These are phyloP conservation scores for Sesamia inferens DNA, from an alignment of 2,888 invertebrate species.

Conservation along the genomic window DNA sequence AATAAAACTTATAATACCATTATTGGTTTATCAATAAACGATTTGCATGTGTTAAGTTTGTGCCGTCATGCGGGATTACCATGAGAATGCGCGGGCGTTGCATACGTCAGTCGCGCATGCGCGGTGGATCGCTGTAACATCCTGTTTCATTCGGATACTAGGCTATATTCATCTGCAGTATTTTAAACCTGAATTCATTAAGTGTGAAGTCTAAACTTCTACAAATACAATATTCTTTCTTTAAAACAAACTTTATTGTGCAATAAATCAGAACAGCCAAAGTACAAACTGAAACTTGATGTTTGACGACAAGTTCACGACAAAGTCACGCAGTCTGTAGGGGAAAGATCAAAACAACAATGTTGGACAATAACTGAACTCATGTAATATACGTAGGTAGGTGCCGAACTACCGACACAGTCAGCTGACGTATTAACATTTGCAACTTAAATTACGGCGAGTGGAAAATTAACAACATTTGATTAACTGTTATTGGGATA, in stretches of 20 bases:
- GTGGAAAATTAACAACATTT: constrained; percentile 15
- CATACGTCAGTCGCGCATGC: constrained; percentile 39
- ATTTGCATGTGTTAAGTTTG: constrained; percentile 87
- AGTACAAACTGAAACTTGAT: background rate
- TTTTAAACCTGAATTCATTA: background rate
- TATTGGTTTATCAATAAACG: constrained; percentile 87
- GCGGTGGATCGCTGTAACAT: background rate
- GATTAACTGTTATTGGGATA: constrained; percentile 8
- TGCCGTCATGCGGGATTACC: constrained; percentile 78
- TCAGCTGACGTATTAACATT: constrained; percentile 43
- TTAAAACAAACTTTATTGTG: background rate
- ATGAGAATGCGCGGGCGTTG: constrained; percentile 79
- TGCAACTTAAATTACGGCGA: constrained; percentile 43
- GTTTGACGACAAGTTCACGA: constrained; percentile 28
- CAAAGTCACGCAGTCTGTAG: constrained; percentile 13
- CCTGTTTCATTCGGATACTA: constrained; percentile 9
- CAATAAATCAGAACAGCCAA: background rate
- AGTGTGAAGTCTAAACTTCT: background rate
- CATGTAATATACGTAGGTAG: background rate
- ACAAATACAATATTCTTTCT: background rate
- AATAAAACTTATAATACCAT: constrained; percentile 86
- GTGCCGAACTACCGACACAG: background rate
- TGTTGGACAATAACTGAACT: constrained; percentile 31
- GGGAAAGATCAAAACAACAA: constrained; percentile 54
- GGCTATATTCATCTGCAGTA: constrained; percentile 16